A percentile compares a stretch with the other conserved stretches of the same genome.
Evolutionary conservation across 2,888 invertebrate genomes (phyloP).

Genomic region (Rotaria socialis): DNA sequence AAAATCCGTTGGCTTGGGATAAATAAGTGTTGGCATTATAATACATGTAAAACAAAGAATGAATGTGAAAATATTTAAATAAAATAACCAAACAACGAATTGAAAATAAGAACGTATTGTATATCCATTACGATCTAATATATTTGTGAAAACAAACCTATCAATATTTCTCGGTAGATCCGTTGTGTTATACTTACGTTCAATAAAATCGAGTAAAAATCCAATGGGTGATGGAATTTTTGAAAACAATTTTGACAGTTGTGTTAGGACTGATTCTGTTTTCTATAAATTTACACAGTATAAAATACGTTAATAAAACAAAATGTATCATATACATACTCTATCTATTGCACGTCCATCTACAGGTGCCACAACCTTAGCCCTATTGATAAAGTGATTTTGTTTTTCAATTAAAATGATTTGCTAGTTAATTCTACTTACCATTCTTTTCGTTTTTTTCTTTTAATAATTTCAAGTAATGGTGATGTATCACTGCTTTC

Average conservation of each 20-base stretch:
- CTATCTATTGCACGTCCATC: not conserved
- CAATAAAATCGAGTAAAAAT: not conserved
- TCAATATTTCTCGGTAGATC: not conserved
- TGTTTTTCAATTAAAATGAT: not conserved
- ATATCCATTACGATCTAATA: not conserved
- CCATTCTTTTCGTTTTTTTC: slow-evolving; percentile 8
- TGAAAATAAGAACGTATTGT: slow-evolving; percentile 30
- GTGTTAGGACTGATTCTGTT: not conserved
- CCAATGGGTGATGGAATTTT: not conserved
- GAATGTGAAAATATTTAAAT: slow-evolving; percentile 19
- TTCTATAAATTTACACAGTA: not conserved
- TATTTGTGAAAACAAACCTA: not conserved
- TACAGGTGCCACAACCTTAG: not conserved
- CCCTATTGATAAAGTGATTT: not conserved
- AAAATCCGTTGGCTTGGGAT: not conserved
- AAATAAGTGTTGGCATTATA: not conserved
- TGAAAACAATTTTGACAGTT: not conserved
- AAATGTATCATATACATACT: too few relatives aligned
- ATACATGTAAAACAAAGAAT: not conserved
- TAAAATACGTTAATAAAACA: too few relatives aligned
- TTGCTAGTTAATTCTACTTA: not conserved
- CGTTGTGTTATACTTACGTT: not conserved
- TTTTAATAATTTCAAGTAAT: not conserved
- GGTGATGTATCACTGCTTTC: not conserved
- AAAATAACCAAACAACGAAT: slow-evolving; percentile 34